Percentiles rank a stretch among this genome's conserved stretches.
Conservation (phyloP, 30 jellyfish, hydroid and myxozoan species). For the Catostylus mosaicus region DNA sequence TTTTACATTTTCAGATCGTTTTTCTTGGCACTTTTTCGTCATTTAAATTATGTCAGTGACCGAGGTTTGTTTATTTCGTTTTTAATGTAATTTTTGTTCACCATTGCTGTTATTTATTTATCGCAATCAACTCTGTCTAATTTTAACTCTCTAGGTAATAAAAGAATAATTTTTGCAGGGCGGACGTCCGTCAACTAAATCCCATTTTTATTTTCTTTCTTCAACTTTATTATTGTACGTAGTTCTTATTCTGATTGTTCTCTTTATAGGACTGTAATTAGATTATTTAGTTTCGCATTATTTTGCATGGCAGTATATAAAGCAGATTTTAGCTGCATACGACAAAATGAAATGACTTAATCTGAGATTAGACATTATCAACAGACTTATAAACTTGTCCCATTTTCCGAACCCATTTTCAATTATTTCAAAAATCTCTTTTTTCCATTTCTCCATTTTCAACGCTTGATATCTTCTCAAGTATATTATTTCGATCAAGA, state of each 20-base stretch:
- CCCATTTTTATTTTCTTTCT: background rate
- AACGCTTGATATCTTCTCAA: background rate
- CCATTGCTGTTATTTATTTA: background rate
- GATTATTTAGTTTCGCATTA: no score
- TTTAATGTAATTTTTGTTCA: background rate
- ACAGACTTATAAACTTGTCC: no score
- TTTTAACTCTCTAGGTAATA: background rate
- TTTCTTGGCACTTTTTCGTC: slow-evolving; percentile 97
- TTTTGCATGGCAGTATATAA: no score
- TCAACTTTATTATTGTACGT: background rate
- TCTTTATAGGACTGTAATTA: no score
- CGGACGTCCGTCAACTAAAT: background rate
- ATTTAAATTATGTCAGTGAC: slow-evolving; percentile 69
- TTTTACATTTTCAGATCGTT: slow-evolving; percentile 72
- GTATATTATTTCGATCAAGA: background rate
- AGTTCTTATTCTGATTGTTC: background rate
- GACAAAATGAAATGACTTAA: no score
- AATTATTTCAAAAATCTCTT: no score
- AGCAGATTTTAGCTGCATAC: no score
- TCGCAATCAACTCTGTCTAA: background rate
- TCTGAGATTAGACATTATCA: no score
- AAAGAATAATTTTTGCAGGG: no score
- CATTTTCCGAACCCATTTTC: no score
- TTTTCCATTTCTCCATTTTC: background rate
- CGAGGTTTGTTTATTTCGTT: slow-evolving; percentile 65